Base-by-base conservation (phyloP, 2,113 vertebrate genomes). In the Setophaga petechia region DNA sequence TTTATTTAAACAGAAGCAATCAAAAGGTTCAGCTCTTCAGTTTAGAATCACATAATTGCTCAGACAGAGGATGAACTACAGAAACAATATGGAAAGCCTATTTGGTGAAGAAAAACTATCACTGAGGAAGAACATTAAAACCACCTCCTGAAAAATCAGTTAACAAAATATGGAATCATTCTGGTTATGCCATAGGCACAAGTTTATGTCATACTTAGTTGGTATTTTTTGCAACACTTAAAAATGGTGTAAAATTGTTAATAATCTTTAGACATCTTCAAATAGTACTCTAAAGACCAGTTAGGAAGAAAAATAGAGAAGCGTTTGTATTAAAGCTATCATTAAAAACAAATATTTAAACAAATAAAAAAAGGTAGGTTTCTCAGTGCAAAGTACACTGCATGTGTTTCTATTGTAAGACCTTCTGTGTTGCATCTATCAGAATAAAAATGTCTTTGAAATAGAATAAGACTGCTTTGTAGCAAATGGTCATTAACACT, bases 1-100 rank as follows among this genome's bases (percentile, higher is more conserved):
- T 90, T 94, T 91, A 77, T 94, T 95, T 71, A 74, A 95, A 84
- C 12, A 85, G 63, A 77, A 78, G 41, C 35, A 92, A 92, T 67
- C 55, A 84, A 82, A 91, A 91, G 27, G 44, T 86, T 85, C 62
- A 83, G 66, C 37, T 81, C 75, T 54, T 71, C 67, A 81, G 41
- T 72, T 85, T 30, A 81, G 61, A 59, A 75, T 33, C n/a, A 69
- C 44, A 75, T 89, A 87, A 81, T 67, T 1, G 2, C 51, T 79
- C 46, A 80, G 46, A 82, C 27, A 35, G 12, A 68, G 69, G 46
- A 87, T 25, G 16, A 90, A 44, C 35, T 52, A 25, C 5, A 81
- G 66, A 89, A 96, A 90, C 33, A 79, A 47, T 47, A 69, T 15
- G 8, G 28, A 92, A 92, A 93, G 9, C 4, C 33, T 59, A 11